Evolutionary conservation across 2,797 vertebrate species (phyloP).

Genomic region (Esox lucius): DNA sequence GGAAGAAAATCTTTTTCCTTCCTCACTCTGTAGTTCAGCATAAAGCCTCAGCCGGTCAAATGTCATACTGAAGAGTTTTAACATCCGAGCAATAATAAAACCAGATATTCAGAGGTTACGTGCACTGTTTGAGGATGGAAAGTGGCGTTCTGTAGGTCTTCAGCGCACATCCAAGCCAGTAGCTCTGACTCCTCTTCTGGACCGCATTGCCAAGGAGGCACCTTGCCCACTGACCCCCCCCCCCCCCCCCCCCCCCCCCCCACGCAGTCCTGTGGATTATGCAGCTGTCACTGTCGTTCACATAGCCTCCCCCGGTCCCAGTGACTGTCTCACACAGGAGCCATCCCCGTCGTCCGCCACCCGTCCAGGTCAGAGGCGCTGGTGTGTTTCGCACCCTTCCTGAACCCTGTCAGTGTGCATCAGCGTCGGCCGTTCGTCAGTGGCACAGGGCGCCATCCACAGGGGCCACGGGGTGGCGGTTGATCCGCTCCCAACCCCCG

Average conservation of each 20-base stretch:
- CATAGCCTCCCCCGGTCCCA: constrained; percentile 7
- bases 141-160: not conserved
- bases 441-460: constrained; percentile 24
- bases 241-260: not conserved
- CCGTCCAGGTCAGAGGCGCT: constrained; percentile 47
- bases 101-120: not conserved
- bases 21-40: not conserved
- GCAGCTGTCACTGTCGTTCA: constrained; percentile 10
- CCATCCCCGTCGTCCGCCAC: constrained; percentile 34
- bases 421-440: constrained; percentile 37
- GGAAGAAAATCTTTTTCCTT: not conserved
- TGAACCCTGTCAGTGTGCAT: constrained; percentile 61
- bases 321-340: constrained; percentile 31
- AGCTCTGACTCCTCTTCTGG: not conserved
- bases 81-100: not conserved
- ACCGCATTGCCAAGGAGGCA: not conserved
- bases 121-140: not conserved
- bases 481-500: constrained; percentile 36
- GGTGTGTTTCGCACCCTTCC: constrained; percentile 40
- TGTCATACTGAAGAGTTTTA: not conserved
- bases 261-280: constrained; percentile 1
- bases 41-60: not conserved
- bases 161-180: not conserved
- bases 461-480: constrained; percentile 35
- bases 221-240: not conserved